Conservation (phyloP, 2,113 vertebrate genomes). For the Pterocles orientalis region DNA sequence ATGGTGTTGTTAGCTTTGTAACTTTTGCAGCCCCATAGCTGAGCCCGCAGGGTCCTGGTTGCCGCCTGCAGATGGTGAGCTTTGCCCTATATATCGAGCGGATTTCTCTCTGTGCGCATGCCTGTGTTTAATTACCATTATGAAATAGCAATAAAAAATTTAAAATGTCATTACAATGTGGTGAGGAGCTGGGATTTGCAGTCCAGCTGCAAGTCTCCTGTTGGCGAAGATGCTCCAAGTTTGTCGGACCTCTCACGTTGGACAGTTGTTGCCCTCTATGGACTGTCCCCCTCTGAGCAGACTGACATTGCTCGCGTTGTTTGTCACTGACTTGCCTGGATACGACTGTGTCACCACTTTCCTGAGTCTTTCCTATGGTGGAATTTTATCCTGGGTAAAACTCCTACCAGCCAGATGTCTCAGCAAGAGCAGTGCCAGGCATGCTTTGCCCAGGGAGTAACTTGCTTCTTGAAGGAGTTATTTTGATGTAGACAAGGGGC, state of each 20-base stretch:
- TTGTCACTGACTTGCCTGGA: background rate
- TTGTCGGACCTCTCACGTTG: background rate
- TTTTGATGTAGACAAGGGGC: background rate
- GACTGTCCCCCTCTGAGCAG: background rate
- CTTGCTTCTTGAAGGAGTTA: background rate
- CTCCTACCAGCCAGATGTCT: background rate
- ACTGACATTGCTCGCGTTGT: accelerated
- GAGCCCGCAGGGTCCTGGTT: accelerated
- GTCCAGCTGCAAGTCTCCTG: background rate
- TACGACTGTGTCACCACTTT: background rate
- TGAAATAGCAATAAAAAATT: background rate
- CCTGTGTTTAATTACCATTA: background rate
- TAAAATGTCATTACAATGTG: background rate
- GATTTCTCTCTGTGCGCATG: background rate
- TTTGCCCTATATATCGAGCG: background rate
- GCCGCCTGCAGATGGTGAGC: background rate
- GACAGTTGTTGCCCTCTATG: background rate
- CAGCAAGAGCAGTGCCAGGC: background rate
- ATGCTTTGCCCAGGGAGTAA: background rate
- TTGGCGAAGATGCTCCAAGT: background rate
- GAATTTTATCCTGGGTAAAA: background rate
- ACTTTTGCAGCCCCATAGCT: background rate
- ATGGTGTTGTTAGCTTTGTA: background rate
- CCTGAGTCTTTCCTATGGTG: background rate
- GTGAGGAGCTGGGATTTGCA: background rate